These are phyloP conservation scores for Cinclus mexicanus DNA, from an alignment of 2,113 vertebrate species.

Conservation along the genomic window DNA sequence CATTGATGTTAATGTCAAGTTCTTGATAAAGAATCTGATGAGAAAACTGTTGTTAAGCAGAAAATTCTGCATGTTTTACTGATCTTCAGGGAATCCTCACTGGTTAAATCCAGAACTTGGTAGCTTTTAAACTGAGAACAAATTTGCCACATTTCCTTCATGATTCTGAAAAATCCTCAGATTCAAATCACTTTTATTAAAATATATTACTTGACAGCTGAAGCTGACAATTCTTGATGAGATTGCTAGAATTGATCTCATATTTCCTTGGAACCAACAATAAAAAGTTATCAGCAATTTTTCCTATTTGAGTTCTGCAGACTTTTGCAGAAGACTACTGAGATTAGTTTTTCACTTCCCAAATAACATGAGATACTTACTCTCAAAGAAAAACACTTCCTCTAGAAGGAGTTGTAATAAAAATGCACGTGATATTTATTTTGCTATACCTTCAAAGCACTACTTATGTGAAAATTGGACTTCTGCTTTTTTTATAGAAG, in stretches of 20 bases:
- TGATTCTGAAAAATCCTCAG: background rate
- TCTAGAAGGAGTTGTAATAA: background rate
- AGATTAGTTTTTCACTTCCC: conserved; percentile 14
- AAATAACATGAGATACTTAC: background rate
- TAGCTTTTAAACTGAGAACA: background rate
- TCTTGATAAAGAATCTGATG: background rate
- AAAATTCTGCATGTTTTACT: background rate
- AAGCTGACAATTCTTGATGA: background rate
- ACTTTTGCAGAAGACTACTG: background rate
- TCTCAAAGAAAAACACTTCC: background rate
- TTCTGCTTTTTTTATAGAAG: background rate
- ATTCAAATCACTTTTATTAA: background rate
- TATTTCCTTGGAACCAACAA: background rate
- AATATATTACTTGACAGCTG: background rate
- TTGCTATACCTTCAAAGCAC: background rate
- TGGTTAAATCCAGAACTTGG: background rate
- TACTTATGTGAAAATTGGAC: background rate
- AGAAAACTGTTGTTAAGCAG: background rate
- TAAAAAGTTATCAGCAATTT: background rate
- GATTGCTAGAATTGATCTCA: background rate
- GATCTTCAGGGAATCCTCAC: background rate
- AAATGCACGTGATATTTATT: conserved; percentile 24
- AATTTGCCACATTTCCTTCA: background rate
- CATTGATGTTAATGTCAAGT: background rate
- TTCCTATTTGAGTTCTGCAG: background rate